Evolutionary conservation across 2,888 invertebrate species (phyloP), one percentile per base, ranked within the genome.

Genomic region (Cremastinae sp.): DNA sequence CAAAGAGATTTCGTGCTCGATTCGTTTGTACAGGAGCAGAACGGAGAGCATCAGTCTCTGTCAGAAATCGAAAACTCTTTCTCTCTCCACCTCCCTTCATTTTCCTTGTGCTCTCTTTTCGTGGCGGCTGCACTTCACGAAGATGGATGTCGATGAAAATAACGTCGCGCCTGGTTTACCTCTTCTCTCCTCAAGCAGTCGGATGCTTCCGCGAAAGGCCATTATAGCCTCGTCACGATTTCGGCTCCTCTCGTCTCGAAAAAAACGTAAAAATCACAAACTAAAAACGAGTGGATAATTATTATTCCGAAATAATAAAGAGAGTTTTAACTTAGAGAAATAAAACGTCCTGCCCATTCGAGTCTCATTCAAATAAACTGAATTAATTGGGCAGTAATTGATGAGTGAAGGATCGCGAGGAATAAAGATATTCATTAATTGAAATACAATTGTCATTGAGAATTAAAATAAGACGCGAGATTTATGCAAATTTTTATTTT

Each of bases 61-160:
- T 82, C 81, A 81, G 71, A 74, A 65, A 55, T 16, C 20, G 12
- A 78, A 79, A 74, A 77, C 74, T 59, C 58, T 43, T 8, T 43
- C 12, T 12, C 79, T 55, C 78, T 74, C 77, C 73, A 3, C 39
- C 74, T 39, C 37, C 39, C 18, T 64, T 18, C 56, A 78, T 59
- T 75, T 75, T 76, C 75, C 12, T 53, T 22, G 51, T 10, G 20
- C 41, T 49, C 47, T 39, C 49, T 5, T 53, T 45, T 49, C 64
- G 78, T 71, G 74, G 78, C 75, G 80, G 76, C 80, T 79, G 79
- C 79, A 81, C 74, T 75, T 81, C 78, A 81, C 80, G 79, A 82
- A 82, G 81, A 82, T 82, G 77, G 81, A 82, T 82, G 81, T 80
- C 79, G 81, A 81, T 82, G 79, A 81, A 82, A 82, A 82, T 82